Base-by-base conservation (phyloP, 2,888 invertebrate species). In the Rotaria socialis region DNA sequence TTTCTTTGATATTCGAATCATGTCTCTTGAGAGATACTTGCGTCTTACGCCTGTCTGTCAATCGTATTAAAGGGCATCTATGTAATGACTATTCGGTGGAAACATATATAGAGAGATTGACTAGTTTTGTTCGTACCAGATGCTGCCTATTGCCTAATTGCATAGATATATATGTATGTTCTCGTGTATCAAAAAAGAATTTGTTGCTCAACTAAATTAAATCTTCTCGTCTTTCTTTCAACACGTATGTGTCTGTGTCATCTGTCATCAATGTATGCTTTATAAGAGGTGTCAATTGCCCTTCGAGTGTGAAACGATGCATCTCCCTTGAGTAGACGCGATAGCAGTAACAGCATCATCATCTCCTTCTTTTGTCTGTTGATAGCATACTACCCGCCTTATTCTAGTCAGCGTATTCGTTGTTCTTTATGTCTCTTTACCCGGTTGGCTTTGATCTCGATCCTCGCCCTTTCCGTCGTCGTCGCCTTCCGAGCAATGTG, bases 91-190 rank as follows among this genome's bases (percentile, higher is more conserved):
- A 27, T 60, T 60, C 58, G 58, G 58, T 60, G 58, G 58, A 60
- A 60, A 60, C 58, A 60, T 60, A 60, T 60, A 60, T n/a, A 60
- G n/a, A 60, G 58, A 60, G n/a, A 60, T 60, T 60, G 58, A 60
- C 58, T 60, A n/a, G 58, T 60, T n/a, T 60, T 60, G n/a, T 60
- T 60, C 24, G 11, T 27, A 27, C n/a, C 58, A 60, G 58, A 60
- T 60, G 58, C 58, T 60, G 24, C 24, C 24, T 27, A 11, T 60
- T n/a, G 24, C n/a, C 58, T 60, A 60, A 60, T 60, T 60, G 5
- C 58, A 24, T 60, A 60, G n/a, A 60, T 60, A 27, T 60, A 10
- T 58, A 27, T 60, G n/a, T 27, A 60, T n/a, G 58, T 11, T 60
- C n/a, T 60, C 58, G 24, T 60, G 11, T 60, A 60, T 60, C 58